A percentile compares a stretch with the other conserved stretches of the same genome.
Evolutionary conservation across 2,113 vertebrate genomes (phyloP).

Genomic region (Hypomesus transpacificus): DNA sequence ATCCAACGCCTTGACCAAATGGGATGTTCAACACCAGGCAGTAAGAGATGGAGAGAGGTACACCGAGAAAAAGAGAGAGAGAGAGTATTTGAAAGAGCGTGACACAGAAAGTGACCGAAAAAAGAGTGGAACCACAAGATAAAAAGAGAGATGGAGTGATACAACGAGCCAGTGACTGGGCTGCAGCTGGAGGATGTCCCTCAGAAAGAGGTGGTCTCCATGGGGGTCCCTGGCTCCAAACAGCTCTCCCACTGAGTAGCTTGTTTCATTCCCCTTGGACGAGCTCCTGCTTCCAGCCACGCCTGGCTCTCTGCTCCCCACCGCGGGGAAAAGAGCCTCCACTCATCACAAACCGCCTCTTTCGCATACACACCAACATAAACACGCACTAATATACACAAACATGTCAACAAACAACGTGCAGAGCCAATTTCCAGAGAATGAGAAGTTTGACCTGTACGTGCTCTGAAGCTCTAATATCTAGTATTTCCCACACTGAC

Average conservation of each 20-base stretch:
- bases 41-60: not conserved
- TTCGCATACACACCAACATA: not conserved
- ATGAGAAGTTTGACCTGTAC: not conserved
- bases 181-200: not conserved
- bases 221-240: not conserved
- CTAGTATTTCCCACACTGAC: no score
- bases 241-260: constrained; percentile 1
- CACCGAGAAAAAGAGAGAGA: not conserved
- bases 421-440: not conserved
- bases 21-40: not conserved
- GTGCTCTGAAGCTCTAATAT: no score
- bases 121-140: no score
- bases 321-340: not conserved
- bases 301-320: not conserved
- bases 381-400: constrained; percentile 9
- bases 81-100: not conserved
- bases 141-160: constrained; percentile 5
- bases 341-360: not conserved
- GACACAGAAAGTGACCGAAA: not conserved
- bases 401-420: constrained; percentile 9
- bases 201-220: not conserved
- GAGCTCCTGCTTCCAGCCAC: not conserved
- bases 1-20: not conserved
- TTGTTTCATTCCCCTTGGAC: not conserved
- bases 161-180: not conserved